Percentiles rank a stretch among this genome's conserved stretches.
Evolutionary conservation across 2,113 vertebrate species (phyloP).

Genomic region (Crocuta crocuta): DNA sequence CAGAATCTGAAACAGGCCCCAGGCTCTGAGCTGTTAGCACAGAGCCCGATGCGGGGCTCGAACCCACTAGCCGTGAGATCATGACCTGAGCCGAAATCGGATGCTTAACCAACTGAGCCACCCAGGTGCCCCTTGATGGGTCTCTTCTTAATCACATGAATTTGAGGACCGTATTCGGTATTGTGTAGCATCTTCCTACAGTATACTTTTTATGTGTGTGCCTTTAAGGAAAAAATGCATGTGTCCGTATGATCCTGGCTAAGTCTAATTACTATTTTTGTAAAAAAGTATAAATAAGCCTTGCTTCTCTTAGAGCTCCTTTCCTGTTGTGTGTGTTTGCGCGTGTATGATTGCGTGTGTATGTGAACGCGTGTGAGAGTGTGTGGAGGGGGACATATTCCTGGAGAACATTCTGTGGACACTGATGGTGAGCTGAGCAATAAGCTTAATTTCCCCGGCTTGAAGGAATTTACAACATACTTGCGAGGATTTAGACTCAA

Average conservation of each 20-base stretch:
- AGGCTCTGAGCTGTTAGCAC: too few species aligned
- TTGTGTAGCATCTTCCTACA: not conserved
- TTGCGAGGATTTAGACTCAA: conserved; percentile 39
- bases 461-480: conserved; percentile 58
- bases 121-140: not conserved
- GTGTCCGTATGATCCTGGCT: not conserved
- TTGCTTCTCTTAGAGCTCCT: not conserved
- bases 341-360: not conserved
- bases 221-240: conserved; percentile 16
- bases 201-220: not conserved
- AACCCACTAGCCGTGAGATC: too few species aligned
- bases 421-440: not conserved
- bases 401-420: not conserved
- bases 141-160: not conserved
- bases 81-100: too few species aligned
- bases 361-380: not conserved
- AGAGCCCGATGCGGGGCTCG: too few species aligned
- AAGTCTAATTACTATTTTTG: not conserved
- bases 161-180: not conserved
- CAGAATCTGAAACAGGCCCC: too few species aligned
- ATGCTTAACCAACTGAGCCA: too few species aligned
- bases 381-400: not conserved
- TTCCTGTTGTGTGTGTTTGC: not conserved
- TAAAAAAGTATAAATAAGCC: not conserved
- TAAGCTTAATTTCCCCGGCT: conserved; percentile 53